phyloP scores from a whole-genome alignment of 1,140 invertebrate genomes.

The Idris sp. region DNA sequence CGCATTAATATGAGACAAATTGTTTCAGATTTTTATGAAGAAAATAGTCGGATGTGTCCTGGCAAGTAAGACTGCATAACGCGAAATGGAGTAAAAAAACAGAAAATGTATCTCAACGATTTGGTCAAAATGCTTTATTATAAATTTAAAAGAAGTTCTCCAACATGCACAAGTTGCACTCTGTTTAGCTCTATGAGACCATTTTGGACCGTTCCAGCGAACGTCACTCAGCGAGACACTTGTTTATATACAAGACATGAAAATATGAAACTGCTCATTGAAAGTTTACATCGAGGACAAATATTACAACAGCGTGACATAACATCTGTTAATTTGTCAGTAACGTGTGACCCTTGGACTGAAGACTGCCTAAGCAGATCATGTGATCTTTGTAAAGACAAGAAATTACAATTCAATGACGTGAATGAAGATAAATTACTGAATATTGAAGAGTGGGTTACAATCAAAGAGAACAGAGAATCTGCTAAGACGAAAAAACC shows the following conservation, averaged over 20 bases:
- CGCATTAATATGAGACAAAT: not conserved
- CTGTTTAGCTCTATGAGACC: constrained; percentile 26
- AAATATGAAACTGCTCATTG: constrained; percentile 19
- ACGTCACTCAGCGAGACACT: constrained; percentile 27
- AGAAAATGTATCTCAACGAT: constrained; percentile 46
- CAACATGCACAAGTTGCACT: constrained; percentile 16
- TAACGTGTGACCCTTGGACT: constrained; percentile 12
- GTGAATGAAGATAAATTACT: constrained; percentile 4
- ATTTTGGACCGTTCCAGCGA: constrained; percentile 30
- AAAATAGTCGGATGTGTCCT: constrained; percentile 14
- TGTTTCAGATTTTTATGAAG: constrained; percentile 10
- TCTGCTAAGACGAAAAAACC: constrained; percentile 33
- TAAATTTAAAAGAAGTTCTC: constrained; percentile 16
- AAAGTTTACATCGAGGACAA: constrained; percentile 13
- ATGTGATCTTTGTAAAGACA: constrained; percentile 2
- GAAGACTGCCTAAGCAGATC: constrained; percentile 26
- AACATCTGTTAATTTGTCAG: constrained; percentile 3
- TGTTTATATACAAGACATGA: constrained; percentile 42
- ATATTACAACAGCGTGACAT: constrained; percentile 6
- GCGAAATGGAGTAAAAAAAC: constrained; percentile 67
- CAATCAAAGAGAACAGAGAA: constrained; percentile 21
- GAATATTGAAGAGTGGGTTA: constrained; percentile 11
- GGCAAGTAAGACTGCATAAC: constrained; percentile 77
- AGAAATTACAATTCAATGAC: constrained; percentile 5
- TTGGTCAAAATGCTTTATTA: constrained; percentile 17